Evolutionary conservation across 2,797 vertebrate species (phyloP).

Genomic region (Pangasius krempfi): DNA sequence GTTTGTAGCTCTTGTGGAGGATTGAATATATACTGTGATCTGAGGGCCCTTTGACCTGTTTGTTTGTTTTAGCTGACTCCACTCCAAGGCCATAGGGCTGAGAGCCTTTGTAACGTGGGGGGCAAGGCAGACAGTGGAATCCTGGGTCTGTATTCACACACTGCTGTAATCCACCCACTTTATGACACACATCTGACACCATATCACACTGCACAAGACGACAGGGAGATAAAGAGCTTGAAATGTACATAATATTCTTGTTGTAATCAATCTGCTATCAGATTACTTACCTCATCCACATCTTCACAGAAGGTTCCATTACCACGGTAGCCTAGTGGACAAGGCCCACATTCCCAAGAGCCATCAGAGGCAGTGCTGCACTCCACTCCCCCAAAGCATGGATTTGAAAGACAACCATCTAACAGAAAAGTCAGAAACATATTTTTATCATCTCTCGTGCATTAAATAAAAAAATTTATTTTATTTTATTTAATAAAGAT

Average conservation of each 20-base stretch:
- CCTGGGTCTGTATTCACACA: constrained; percentile 95
- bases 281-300: constrained; percentile 85
- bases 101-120: constrained; percentile 87
- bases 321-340: constrained; percentile 86
- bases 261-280: neutral
- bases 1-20: neutral
- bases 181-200: constrained; percentile 85
- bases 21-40: neutral
- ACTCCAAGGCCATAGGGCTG: constrained; percentile 89
- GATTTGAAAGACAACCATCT: constrained; percentile 90
- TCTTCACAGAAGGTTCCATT: constrained; percentile 93
- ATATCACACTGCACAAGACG: constrained; percentile 81
- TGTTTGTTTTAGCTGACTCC: constrained; percentile 79
- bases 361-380: constrained; percentile 85
- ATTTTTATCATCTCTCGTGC: neutral
- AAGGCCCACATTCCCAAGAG: constrained; percentile 90
- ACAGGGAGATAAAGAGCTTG: constrained; percentile 9
- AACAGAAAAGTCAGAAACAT: constrained; percentile 48
- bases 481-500: too few relatives aligned
- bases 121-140: constrained; percentile 93
- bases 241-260: neutral
- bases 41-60: constrained; percentile 76
- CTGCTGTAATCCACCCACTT: constrained; percentile 76
- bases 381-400: constrained; percentile 89
- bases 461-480: neutral